These are phyloP conservation scores for Tachina lurida DNA, from an alignment of 2,888 invertebrate species.

Conservation along the genomic window DNA sequence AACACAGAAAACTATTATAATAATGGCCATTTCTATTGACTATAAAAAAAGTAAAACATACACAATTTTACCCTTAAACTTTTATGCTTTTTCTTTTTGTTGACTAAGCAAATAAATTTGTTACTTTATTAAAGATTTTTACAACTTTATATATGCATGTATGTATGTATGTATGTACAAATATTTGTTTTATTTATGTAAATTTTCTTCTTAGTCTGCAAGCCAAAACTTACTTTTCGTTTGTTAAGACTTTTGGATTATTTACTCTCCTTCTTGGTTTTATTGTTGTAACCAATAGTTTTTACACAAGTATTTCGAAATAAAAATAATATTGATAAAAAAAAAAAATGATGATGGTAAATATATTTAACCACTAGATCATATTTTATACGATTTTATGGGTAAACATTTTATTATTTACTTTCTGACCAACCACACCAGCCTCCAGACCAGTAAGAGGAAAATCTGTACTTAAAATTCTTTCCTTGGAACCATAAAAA, in stretches of 20 bases:
- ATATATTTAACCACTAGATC: slow-evolving; percentile 25
- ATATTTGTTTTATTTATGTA: not conserved
- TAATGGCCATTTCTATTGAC: not conserved
- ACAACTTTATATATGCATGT: not conserved
- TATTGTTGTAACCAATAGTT: slow-evolving; percentile 17
- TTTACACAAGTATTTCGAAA: not conserved
- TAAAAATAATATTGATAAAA: slow-evolving; percentile 8
- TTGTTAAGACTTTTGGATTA: slow-evolving; percentile 7
- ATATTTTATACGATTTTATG: slow-evolving; percentile 60
- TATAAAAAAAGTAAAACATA: not conserved
- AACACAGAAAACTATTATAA: not conserved
- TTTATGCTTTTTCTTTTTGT: not conserved
- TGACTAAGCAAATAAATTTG: slow-evolving; percentile 1
- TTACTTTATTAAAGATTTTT: slow-evolving; percentile 5
- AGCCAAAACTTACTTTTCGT: not conserved
- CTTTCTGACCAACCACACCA: not conserved
- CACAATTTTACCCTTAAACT: not conserved
- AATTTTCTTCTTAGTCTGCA: not conserved
- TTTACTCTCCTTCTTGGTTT: not conserved
- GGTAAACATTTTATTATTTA: slow-evolving; percentile 15
- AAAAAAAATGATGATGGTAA: slow-evolving; percentile 7
- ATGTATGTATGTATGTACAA: no score
- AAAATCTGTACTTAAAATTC: slow-evolving; percentile 34
- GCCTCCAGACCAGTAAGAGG: not conserved
- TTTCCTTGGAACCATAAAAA: not conserved